Conservation (phyloP, 2,888 invertebrate genomes). For the Craniophora ligustri region DNA sequence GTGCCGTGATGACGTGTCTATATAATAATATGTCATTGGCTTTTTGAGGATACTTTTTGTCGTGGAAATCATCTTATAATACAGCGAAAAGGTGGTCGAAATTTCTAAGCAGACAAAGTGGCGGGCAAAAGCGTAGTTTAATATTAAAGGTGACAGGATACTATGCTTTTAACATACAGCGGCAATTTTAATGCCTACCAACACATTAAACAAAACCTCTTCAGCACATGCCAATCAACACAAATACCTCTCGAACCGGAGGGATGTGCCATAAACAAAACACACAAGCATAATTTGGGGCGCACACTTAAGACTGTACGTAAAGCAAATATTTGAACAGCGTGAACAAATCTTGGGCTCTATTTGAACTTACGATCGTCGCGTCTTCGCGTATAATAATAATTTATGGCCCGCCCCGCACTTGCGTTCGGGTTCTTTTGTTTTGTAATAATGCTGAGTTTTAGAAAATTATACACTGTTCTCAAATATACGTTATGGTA, state of each 20-base stretch:
- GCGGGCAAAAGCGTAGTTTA: too few relatives aligned
- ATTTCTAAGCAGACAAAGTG: too few relatives aligned
- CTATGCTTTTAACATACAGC: too few relatives aligned
- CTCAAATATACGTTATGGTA: not conserved
- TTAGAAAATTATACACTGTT: conserved; percentile 4
- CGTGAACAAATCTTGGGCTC: conserved; percentile 36
- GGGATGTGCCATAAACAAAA: conserved; percentile 11
- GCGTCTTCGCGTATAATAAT: conserved; percentile 32
- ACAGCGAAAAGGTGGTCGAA: too few relatives aligned
- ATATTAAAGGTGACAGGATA: too few relatives aligned
- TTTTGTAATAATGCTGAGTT: conserved; percentile 3
- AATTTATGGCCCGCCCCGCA: conserved; percentile 33
- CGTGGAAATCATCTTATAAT: too few relatives aligned
- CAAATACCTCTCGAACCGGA: conserved; percentile 18
- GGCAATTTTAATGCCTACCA: too few relatives aligned
- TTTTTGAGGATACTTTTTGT: too few relatives aligned
- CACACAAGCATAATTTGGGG: conserved; percentile 25
- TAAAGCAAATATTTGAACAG: conserved; percentile 40
- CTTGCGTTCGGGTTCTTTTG: conserved; percentile 18
- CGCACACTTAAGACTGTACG: conserved; percentile 20
- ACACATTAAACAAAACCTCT: not conserved
- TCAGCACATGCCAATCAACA: conserved; percentile 13
- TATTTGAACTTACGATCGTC: conserved; percentile 47
- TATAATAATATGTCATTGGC: too few relatives aligned
- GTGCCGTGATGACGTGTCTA: too few relatives aligned